Conservation (phyloP, 2,888 invertebrate genomes). For the Netelia inedita region DNA sequence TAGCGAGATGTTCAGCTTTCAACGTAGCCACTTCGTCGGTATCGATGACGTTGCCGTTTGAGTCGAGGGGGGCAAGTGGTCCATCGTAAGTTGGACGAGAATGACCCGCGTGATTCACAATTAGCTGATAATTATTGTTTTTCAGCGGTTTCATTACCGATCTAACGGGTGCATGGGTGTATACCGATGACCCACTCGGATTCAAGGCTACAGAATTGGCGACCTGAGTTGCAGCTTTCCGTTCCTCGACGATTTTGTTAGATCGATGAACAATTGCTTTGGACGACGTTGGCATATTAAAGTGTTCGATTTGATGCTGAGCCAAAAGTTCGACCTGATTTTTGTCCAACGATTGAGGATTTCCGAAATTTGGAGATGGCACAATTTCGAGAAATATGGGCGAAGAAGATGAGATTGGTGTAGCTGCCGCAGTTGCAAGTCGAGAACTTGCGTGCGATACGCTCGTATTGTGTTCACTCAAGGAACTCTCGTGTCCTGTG, state of each 20-base stretch:
- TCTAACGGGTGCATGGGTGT: neutral
- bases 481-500: too few relatives aligned
- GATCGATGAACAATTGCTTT: slow-evolving; percentile 11
- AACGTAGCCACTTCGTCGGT: slow-evolving; percentile 75
- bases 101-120: neutral
- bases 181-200: too few relatives aligned
- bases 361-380: neutral
- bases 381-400: too few relatives aligned
- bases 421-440: neutral
- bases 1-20: slow-evolving; percentile 71
- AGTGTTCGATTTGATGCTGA: neutral
- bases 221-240: neutral
- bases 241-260: neutral
- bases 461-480: neutral
- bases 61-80: slow-evolving; percentile 71
- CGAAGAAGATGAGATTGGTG: neutral
- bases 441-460: neutral
- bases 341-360: neutral
- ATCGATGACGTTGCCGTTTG: slow-evolving; percentile 75
- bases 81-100: slow-evolving; percentile 6
- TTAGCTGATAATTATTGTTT: neutral
- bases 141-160: neutral
- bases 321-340: neutral
- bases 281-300: slow-evolving; percentile 39
- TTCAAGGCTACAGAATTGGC: slow-evolving; percentile 3